These are phyloP conservation scores for Drosophila pseudoobscura DNA, from an alignment of 1,140 invertebrate genomes.

Conservation along the genomic window DNA sequence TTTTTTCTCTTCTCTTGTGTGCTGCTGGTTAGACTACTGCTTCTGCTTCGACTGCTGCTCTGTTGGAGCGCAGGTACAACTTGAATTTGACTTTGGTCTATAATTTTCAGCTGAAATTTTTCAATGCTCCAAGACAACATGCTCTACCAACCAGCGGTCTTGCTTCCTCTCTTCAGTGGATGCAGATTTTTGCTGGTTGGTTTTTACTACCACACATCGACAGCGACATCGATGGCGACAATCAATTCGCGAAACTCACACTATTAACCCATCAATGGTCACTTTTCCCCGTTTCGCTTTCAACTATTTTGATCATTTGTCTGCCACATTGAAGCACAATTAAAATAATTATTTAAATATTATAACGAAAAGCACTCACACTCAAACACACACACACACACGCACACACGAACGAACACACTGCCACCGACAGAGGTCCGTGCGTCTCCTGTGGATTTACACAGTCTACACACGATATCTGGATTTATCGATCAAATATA, in stretches of 20 bases:
- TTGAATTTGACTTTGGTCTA: constrained; percentile 4
- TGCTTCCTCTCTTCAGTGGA: no score
- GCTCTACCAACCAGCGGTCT: no score
- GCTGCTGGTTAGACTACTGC: constrained; percentile 3
- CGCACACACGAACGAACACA: constrained; percentile 3
- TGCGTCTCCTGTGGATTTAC: no score
- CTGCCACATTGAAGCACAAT: constrained; percentile 2
- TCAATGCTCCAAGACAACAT: no score
- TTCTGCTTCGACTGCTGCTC: constrained; percentile 1
- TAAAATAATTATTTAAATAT: constrained; percentile 29
- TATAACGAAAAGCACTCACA: constrained; percentile 23
- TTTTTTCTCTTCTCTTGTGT: constrained; percentile 9
- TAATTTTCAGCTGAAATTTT: not conserved
- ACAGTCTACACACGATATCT: no score
- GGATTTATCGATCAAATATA: no score
- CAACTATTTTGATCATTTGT: constrained; percentile 7
- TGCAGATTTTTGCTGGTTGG: no score
- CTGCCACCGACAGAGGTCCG: no score
- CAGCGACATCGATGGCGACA: constrained; percentile 26
- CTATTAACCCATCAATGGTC: not conserved
- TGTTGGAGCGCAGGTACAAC: constrained; percentile 5
- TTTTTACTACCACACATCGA: constrained; percentile 14
- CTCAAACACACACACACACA: constrained; percentile 16
- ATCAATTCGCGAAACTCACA: constrained; percentile 19
- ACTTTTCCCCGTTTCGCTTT: constrained; percentile 9